Conservation (phyloP, 2,888 invertebrate species). For the Drosophila austrosaltans region DNA sequence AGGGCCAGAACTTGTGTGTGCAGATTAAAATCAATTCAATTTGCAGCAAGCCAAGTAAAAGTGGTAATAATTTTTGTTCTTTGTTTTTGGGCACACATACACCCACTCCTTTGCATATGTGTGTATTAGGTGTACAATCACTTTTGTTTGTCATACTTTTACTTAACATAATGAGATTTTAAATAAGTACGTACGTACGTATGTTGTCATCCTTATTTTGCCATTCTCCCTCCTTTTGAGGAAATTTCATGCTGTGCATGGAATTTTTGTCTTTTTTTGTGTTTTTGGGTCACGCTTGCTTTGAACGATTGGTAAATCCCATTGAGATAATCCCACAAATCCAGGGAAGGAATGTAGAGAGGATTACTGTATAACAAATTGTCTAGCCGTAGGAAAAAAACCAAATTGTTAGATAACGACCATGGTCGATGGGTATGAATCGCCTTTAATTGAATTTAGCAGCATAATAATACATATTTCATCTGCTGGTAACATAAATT, state of each 20-base stretch:
- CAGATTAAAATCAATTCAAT: constrained; percentile 79
- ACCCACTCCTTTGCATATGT: constrained; percentile 2
- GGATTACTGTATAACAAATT: constrained; percentile 8
- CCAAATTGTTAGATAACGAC: neutral
- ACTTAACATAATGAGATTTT: constrained; percentile 76
- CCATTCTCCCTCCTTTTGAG: neutral
- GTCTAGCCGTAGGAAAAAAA: neutral
- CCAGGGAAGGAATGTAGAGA: neutral
- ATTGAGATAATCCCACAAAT: constrained; percentile 6
- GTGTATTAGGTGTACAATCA: constrained; percentile 7
- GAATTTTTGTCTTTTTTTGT: neutral
- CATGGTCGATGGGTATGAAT: neutral
- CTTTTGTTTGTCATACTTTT: constrained; percentile 38
- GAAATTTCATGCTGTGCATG: constrained; percentile 23
- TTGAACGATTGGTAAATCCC: constrained; percentile 11
- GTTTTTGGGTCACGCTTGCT: constrained; percentile 2
- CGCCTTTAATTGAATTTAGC: constrained; percentile 5
- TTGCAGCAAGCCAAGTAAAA: constrained; percentile 71
- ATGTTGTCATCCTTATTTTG: neutral
- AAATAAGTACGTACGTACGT: constrained; percentile 50
- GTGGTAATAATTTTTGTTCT: constrained; percentile 71
- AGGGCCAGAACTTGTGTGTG: constrained; percentile 14
- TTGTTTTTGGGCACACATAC: constrained; percentile 49
- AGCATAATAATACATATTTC: constrained; percentile 1
- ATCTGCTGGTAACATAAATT: neutral